A percentile compares a stretch with the other conserved stretches of the same genome.
Conservation (phyloP, 2,888 invertebrate genomes). For the Sphaeridia pumilis region DNA sequence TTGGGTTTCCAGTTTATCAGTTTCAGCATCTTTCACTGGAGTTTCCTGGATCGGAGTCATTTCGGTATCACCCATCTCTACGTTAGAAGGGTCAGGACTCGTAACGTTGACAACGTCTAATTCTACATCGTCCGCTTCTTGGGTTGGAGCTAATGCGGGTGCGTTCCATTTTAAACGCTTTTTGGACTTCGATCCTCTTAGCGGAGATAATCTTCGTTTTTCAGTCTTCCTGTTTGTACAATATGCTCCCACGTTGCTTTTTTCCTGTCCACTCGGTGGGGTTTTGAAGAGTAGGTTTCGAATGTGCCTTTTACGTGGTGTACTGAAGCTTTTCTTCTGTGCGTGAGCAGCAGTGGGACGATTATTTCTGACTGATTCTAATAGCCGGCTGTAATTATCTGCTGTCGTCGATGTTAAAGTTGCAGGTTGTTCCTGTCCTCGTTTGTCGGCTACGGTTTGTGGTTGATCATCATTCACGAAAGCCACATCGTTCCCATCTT, state of each 20-base stretch:
- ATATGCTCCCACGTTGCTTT: not conserved
- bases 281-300: constrained; percentile 30
- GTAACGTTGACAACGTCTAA: too few relatives aligned
- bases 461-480: too few relatives aligned
- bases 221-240: not conserved
- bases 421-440: too few relatives aligned
- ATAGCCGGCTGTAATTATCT: not conserved
- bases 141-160: not conserved
- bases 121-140: too few relatives aligned
- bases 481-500: not conserved
- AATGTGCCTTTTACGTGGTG: constrained; percentile 34
- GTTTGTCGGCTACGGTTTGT: not conserved
- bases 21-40: not conserved
- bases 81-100: not conserved
- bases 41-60: not conserved
- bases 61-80: too few relatives aligned
- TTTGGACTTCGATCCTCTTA: constrained; percentile 4
- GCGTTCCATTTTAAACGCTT: constrained; percentile 12
- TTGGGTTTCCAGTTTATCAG: too few relatives aligned
- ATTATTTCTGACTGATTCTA: constrained; percentile 1
- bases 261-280: constrained; percentile 27
- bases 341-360: constrained; percentile 1
- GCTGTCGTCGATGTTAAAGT: not conserved
- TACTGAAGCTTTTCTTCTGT: constrained; percentile 29
- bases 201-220: constrained; percentile 1